Percentiles rank a stretch among this genome's conserved stretches.
These are phyloP conservation scores for Zaprionus africanus DNA, from an alignment of 1,140 invertebrate species.

Conservation along the genomic window DNA sequence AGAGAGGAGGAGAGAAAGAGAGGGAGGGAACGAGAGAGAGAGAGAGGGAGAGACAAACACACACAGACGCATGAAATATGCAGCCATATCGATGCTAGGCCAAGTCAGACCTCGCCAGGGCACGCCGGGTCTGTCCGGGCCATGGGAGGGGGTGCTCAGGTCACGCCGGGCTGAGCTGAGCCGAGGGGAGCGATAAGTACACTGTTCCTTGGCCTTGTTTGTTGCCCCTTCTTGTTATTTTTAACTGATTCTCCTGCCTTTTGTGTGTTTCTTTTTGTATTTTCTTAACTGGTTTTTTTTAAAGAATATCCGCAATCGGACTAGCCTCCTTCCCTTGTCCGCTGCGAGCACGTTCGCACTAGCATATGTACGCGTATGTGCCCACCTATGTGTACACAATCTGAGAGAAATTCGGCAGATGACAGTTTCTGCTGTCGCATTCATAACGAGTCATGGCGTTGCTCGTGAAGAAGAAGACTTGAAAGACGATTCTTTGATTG, in stretches of 20 bases:
- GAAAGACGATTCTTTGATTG: background rate
- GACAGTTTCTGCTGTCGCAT: background rate
- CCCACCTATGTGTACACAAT: background rate
- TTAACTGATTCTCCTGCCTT: slow-evolving; percentile 51
- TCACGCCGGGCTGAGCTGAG: background rate
- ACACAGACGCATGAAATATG: slow-evolving; percentile 29
- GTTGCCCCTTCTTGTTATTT: slow-evolving; percentile 40
- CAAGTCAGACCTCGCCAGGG: background rate
- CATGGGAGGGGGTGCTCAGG: slow-evolving; percentile 4
- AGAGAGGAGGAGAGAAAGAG: background rate
- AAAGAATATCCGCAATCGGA: slow-evolving; percentile 60
- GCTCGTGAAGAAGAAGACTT: background rate
- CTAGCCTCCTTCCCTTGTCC: background rate
- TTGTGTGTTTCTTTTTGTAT: slow-evolving; percentile 3
- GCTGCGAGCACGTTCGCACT: background rate
- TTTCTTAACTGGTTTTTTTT: slow-evolving; percentile 26
- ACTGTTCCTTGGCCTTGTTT: slow-evolving; percentile 37
- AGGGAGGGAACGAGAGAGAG: no score
- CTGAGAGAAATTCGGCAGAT: background rate
- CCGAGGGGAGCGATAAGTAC: slow-evolving; percentile 27
- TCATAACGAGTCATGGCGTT: background rate
- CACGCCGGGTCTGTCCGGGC: background rate
- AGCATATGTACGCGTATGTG: background rate
- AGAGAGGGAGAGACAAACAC: background rate
- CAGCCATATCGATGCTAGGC: slow-evolving; percentile 33